These are phyloP conservation scores for Pseudomyrmex gracilis DNA, from an alignment of 1,140 invertebrate genomes.

Conservation along the genomic window DNA sequence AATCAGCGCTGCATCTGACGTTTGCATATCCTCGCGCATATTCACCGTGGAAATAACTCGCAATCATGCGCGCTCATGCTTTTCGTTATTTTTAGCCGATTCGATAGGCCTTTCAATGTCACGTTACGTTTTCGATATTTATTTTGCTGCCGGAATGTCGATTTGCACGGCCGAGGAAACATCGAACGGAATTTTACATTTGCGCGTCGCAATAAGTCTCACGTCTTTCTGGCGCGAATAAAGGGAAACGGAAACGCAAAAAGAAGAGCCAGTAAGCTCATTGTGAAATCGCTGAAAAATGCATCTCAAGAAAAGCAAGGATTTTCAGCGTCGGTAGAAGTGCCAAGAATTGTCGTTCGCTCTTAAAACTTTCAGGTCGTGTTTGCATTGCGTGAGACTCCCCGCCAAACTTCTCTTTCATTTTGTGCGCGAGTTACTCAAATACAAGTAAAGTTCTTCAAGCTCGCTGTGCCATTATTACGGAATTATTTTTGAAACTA, in stretches of 20 bases:
- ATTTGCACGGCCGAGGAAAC: constrained; percentile 16
- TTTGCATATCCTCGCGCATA: constrained; percentile 60
- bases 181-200: constrained; percentile 49
- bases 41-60: constrained; percentile 14
- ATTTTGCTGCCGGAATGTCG: constrained; percentile 25
- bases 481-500: constrained; percentile 3
- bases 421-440: neutral
- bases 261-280: constrained; percentile 48
- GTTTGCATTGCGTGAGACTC: constrained; percentile 51
- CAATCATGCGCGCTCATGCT: constrained; percentile 13
- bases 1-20: constrained; percentile 66
- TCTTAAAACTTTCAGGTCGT: constrained; percentile 59
- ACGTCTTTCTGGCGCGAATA: constrained; percentile 43
- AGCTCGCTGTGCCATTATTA: neutral
- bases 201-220: constrained; percentile 34
- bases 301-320: constrained; percentile 55
- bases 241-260: constrained; percentile 51
- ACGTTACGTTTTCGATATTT: constrained; percentile 39
- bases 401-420: neutral
- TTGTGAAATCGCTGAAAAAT: constrained; percentile 59
- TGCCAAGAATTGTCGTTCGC: constrained; percentile 54
- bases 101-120: constrained; percentile 44
- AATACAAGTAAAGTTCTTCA: constrained; percentile 35
- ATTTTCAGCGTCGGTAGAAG: constrained; percentile 57
- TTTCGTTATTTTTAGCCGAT: constrained; percentile 47